A percentile compares a stretch with the other conserved stretches of the same genome.
Evolutionary conservation across 2,113 vertebrate genomes (phyloP).

Genomic region (Gulo gulo): DNA sequence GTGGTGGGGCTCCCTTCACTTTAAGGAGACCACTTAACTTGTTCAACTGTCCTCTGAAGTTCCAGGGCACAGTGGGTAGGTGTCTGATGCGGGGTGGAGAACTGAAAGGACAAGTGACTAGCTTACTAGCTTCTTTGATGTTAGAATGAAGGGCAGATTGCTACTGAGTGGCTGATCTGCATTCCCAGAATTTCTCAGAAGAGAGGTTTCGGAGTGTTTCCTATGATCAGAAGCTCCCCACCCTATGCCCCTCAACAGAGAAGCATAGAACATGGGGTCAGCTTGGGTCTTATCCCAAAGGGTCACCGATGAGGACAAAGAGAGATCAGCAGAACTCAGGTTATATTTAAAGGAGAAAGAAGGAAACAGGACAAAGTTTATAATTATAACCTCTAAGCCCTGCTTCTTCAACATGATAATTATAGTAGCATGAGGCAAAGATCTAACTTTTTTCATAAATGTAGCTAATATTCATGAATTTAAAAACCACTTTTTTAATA

Average conservation of each 20-base stretch:
- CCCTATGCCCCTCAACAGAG: background rate
- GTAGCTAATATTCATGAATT: background rate
- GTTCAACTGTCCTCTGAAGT: background rate
- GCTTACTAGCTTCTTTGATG: background rate
- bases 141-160: background rate
- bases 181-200: background rate
- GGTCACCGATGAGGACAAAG: background rate
- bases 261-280: rapidly evolving
- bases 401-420: background rate
- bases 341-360: background rate
- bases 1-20: background rate
- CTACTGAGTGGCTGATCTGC: background rate
- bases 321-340: background rate
- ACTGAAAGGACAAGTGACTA: background rate
- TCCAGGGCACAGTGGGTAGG: background rate
- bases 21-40: background rate
- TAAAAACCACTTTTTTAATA: background rate
- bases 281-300: background rate
- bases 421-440: background rate
- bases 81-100: background rate
- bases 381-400: background rate
- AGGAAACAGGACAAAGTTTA: background rate
- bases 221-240: background rate
- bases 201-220: background rate
- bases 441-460: background rate